phyloP scores from a whole-genome alignment of 2,888 invertebrate species.

The Epistrophe eligans region DNA sequence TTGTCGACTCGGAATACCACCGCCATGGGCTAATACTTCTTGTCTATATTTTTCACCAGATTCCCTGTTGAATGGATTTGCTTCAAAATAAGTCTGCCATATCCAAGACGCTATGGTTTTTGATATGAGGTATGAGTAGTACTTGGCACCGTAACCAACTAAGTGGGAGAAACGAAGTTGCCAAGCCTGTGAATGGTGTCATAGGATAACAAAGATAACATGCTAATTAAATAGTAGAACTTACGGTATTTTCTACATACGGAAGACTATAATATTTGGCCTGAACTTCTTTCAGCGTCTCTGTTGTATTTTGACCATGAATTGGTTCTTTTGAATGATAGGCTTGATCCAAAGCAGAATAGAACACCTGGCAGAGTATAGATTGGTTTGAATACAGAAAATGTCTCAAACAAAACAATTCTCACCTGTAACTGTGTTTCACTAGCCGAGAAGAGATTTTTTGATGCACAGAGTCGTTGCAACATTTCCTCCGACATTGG shows the following conservation, averaged over 20 bases:
- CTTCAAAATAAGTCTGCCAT: conserved; percentile 94
- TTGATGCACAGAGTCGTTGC: conserved; percentile 92
- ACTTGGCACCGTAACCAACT: conserved; percentile 99
- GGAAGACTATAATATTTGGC: conserved; percentile 93
- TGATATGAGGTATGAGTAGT: conserved; percentile 98
- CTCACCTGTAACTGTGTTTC: conserved; percentile 92
- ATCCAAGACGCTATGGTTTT: conserved; percentile 96
- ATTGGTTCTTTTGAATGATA: conserved; percentile 87
- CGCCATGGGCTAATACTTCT: conserved; percentile 93
- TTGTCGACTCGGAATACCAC: conserved; percentile 91
- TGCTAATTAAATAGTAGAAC: conserved; percentile 72
- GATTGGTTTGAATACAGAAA: neutral
- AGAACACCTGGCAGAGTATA: conserved; percentile 88
- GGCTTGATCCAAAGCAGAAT: conserved; percentile 95
- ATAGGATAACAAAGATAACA: neutral
- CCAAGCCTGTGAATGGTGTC: conserved; percentile 89
- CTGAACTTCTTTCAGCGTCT: conserved; percentile 91
- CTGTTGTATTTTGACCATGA: conserved; percentile 86
- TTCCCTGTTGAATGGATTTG: conserved; percentile 90
- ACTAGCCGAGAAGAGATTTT: conserved; percentile 94
- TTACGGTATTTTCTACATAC: conserved; percentile 93
- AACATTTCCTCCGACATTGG: conserved; percentile 92
- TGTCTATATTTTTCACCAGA: conserved; percentile 91
- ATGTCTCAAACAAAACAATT: neutral
- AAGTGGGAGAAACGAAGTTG: conserved; percentile 98